Evolutionary conservation across 53 echinoderm and acorn worm species (phyloP), one percentile per base, ranked within the genome.

Genomic region (Paracentrotus lividus): DNA sequence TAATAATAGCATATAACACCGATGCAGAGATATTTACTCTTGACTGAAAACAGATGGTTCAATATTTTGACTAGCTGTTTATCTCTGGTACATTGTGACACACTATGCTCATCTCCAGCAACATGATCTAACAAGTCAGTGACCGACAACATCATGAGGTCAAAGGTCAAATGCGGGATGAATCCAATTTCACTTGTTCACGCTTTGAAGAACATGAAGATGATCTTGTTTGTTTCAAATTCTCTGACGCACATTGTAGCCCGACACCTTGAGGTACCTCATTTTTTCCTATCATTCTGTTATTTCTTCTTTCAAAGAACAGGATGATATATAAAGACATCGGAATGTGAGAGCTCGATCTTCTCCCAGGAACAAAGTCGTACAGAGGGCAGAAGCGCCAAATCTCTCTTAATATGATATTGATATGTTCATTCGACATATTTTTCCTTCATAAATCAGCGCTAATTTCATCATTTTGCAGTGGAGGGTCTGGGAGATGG

Each of bases 141-240:
- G 81, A 81, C 81, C 81, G 81, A 81, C 81, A 81, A 81, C 81
- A 81, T 81, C 81, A 81, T 81, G 81, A 81, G 81, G 81, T 81
- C 81, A 81, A 81, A 47, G 81, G 81, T 81, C 81, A 81, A 49
- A 32, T 8, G 45, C 81, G 20, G 47, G 47, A 45, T 81, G 81
- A 81, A 45, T 81, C 81, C 81, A 47, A 81, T 81, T 81, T 81
- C 81, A 81, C 81, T 81, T 81, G 49, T 45, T 81, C 81, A 0
- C 0, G 81, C 47, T 56, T 32, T 53, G 86, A 13, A 20, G 54
- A 54, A 86, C 86, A 86, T 86, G 86, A 86, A 86, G 56, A 55
- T 53, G 86, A 86, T n/a, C 53, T 86, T 86, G 86, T 86, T 86
- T 86, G 86, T 86, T 86, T 55, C 86, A 86, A 56, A 24, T 56